These are phyloP conservation scores for Vireo griseus DNA, from an alignment of 2,797 vertebrate species.

Conservation along the genomic window DNA sequence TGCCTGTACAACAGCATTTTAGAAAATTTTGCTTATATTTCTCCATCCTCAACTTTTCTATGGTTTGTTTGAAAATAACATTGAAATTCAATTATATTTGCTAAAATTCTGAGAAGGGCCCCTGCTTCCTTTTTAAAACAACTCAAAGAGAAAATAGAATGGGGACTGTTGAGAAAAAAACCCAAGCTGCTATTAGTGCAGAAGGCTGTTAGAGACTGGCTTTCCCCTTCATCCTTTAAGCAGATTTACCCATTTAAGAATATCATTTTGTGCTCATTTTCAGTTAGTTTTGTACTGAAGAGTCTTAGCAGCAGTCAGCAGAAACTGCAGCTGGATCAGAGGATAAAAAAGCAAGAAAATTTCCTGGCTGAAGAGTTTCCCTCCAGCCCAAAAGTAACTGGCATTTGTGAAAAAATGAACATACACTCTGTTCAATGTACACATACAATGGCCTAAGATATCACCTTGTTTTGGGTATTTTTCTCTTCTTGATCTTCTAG, in stretches of 20 bases:
- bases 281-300: neutral
- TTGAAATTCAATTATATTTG: conserved; percentile 38
- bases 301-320: neutral
- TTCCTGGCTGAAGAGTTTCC: neutral
- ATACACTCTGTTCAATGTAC: too few relatives aligned
- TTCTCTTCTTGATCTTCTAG: neutral
- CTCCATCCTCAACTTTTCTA: neutral
- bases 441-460: neutral
- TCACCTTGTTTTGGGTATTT: neutral
- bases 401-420: neutral
- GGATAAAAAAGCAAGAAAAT: neutral
- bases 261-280: neutral
- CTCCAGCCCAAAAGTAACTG: accelerated
- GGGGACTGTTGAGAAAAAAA: neutral
- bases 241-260: neutral
- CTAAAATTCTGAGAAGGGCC: neutral
- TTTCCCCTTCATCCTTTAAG: neutral
- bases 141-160: neutral
- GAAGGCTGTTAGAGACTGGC: neutral
- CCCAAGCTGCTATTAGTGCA: neutral
- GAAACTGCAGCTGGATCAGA: neutral
- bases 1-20: neutral
- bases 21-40: conserved; percentile 4
- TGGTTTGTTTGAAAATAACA: conserved; percentile 27
- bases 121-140: conserved; percentile 2